Conservation (phyloP, 2,888 invertebrate species). For the Chouioia cunea region DNA sequence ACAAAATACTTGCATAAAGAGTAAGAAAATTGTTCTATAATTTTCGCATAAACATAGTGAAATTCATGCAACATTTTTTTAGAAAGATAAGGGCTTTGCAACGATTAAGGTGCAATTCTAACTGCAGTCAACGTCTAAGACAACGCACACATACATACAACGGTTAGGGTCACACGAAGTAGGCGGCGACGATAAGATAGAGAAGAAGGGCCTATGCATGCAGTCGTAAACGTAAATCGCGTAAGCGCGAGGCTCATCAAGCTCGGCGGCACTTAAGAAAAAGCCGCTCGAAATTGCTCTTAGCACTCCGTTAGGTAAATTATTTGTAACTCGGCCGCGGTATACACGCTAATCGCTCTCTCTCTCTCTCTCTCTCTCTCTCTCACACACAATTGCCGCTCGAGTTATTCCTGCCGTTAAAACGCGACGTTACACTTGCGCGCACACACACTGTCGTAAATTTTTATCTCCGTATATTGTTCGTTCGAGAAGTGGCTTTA, state of each 20-base stretch:
- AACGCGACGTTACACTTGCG: conserved; percentile 16
- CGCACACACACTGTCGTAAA: conserved; percentile 20
- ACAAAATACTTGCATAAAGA: no score
- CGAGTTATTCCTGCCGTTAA: conserved; percentile 39
- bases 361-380: not conserved
- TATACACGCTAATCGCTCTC: conserved; percentile 32
- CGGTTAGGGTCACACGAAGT: no score
- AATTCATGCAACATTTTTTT: no score
- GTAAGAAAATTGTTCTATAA: no score
- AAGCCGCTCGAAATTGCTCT: conserved; percentile 39
- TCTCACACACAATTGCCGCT: not conserved
- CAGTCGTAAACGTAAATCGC: conserved; percentile 38
- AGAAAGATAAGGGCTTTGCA: no score
- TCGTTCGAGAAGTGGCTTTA: conserved; percentile 5
- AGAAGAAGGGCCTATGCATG: not conserved
- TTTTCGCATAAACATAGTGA: no score
- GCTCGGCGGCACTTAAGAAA: conserved; percentile 30
- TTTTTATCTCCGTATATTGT: conserved; percentile 33
- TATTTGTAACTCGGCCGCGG: conserved; percentile 42
- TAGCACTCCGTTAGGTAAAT: conserved; percentile 48
- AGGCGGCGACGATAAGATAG: no score
- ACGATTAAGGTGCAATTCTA: no score
- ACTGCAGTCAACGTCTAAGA: no score
- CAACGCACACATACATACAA: no score
- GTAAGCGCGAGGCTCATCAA: conserved; percentile 18